Conservation (phyloP, 2,888 invertebrate genomes). For the Acanthopleura granulata region DNA sequence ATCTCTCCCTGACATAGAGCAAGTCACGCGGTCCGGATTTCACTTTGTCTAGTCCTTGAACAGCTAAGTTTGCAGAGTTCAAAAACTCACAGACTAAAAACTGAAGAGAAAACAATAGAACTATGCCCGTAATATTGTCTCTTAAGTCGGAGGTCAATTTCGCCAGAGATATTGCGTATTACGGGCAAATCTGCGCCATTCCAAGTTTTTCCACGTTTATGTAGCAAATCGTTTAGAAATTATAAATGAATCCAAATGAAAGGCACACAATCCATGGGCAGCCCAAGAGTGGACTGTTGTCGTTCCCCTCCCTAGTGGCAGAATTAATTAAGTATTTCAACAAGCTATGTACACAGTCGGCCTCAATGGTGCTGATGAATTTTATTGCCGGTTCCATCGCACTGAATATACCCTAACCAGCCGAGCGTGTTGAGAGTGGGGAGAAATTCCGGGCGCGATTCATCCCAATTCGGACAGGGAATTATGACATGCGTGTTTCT, state of each 20-base stretch:
- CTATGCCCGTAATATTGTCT: no score
- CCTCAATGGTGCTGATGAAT: not conserved
- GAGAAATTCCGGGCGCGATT: conserved; percentile 1
- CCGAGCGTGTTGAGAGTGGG: conserved; percentile 5
- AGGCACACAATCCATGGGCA: not conserved
- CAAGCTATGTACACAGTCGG: conserved; percentile 22
- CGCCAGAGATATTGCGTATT: no score
- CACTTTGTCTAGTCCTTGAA: no score
- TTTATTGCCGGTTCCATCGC: not conserved
- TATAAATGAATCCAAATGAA: not conserved
- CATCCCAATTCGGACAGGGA: not conserved
- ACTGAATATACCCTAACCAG: conserved; percentile 15
- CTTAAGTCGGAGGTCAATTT: no score
- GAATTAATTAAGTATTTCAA: conserved; percentile 27
- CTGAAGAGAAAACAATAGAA: no score
- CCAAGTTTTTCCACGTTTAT: not conserved
- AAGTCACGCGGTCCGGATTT: no score
- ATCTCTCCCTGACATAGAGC: no score
- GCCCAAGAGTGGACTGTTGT: not conserved
- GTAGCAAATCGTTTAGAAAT: not conserved
- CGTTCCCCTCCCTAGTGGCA: conserved; percentile 26
- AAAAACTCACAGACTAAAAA: no score
- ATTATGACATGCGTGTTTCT: conserved; percentile 18
- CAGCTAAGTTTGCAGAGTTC: no score
- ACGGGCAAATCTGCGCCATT: no score